Conservation (phyloP, 2,113 vertebrate genomes). For the Laticauda colubrina region DNA sequence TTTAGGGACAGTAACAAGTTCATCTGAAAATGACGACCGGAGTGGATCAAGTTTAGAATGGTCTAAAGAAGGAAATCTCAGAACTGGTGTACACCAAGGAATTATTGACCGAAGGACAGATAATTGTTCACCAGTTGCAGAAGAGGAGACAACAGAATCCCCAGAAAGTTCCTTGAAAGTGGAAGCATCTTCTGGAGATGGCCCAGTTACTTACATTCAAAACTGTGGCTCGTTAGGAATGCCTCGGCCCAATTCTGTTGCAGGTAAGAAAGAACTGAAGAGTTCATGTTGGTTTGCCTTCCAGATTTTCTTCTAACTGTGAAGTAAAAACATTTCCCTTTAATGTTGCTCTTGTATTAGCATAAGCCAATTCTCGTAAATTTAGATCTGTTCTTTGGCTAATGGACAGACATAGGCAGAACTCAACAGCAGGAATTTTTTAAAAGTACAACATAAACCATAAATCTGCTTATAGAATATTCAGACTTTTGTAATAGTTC, state of each 20-base stretch:
- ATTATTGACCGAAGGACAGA: constrained; percentile 81
- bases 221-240: constrained; percentile 84
- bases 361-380: neutral
- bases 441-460: neutral
- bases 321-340: neutral
- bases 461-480: neutral
- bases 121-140: constrained; percentile 93
- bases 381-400: neutral
- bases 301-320: neutral
- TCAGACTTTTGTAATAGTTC: neutral
- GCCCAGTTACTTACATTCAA: constrained; percentile 80
- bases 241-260: constrained; percentile 97
- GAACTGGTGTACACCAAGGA: constrained; percentile 80
- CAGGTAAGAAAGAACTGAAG: constrained; percentile 79
- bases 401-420: neutral
- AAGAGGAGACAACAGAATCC: constrained; percentile 80
- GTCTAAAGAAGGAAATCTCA: constrained; percentile 90
- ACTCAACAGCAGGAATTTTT: neutral
- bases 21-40: constrained; percentile 97
- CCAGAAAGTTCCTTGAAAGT: constrained; percentile 72
- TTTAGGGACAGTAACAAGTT: constrained; percentile 96
- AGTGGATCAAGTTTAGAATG: constrained; percentile 97
- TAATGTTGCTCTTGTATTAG: neutral
- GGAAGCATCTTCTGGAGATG: constrained; percentile 75
- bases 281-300: neutral